Evolutionary conservation across 2,888 invertebrate species (phyloP), one percentile per base, ranked within the genome.

Genomic region (Chydorus sphaericus): DNA sequence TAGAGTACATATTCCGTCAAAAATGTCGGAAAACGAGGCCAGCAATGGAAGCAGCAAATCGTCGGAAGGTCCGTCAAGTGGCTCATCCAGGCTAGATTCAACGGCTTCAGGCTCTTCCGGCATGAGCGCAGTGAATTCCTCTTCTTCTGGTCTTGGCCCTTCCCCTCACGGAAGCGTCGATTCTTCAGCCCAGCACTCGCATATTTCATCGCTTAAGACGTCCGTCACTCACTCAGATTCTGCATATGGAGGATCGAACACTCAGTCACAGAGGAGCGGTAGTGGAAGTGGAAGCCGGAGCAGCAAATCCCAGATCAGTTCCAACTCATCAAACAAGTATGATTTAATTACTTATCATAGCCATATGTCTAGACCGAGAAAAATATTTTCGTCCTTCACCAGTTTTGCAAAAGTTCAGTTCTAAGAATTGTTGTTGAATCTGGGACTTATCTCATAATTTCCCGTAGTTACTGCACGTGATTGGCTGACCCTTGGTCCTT

Each of bases 241-340:
- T 1, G 86, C 81, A 10, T 87, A 86, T 66, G 53, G 53, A 20
- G 48, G 33, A 20, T 85, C 83, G 70, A 85, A 86, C 69, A 85
- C 85, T 63, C 85, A 85, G 66, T 86, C 86, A 0, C 82, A 83
- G 65, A 75, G 82, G 66, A 87, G 86, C 16, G 49, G 55, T 48
- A 49, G 55, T 26, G 44, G 44, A 7, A 44, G 44, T 14, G 44
- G 44, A 3, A 44, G 44, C 26, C 44, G 44, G 11, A 55, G 55
- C 55, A 55, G 55, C 16, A 55, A 55, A 33, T 55, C 55, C 16
- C 55, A 55, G 36, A 37, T 38, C 36, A 55, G 55, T 36, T 23
- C 38, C 48, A 55, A 39, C 26, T 44, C 44, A 14, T 44, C 44
- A 23, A 44, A 44, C 44, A 44, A 44, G 44, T 44, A 44, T 26